Percentiles rank a stretch among this genome's conserved stretches.
phyloP scores from a whole-genome alignment of 1,140 invertebrate genomes.

The Polypedilum pembai region DNA sequence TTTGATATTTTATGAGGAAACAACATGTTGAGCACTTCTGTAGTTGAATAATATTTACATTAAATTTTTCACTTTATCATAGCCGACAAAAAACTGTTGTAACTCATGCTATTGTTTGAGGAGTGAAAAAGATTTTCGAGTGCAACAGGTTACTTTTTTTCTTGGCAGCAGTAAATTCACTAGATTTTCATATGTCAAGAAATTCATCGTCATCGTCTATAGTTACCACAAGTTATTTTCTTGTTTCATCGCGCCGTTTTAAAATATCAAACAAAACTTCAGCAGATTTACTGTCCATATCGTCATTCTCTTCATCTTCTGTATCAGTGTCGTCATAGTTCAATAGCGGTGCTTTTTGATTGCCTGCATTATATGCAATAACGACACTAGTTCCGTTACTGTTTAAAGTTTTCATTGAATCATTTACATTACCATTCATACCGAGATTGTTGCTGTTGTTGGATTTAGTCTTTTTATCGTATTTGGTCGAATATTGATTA shows the following conservation, averaged over 20 bases:
- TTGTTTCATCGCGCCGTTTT: slow-evolving; percentile 37
- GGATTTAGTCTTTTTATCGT: not conserved
- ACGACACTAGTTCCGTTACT: slow-evolving; percentile 6
- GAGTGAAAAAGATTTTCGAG: too few relatives aligned
- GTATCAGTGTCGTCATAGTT: slow-evolving; percentile 32
- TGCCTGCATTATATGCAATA: slow-evolving; percentile 26
- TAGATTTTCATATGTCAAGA: too few relatives aligned
- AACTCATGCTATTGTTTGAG: too few relatives aligned
- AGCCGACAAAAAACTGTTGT: too few relatives aligned
- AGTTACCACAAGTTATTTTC: slow-evolving; percentile 15
- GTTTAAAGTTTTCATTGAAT: not conserved
- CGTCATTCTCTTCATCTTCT: slow-evolving; percentile 35
- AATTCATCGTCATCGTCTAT: too few relatives aligned
- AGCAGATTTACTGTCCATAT: slow-evolving; percentile 33
- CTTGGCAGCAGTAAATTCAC: too few relatives aligned
- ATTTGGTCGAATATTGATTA: slow-evolving; percentile 15
- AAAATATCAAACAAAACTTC: slow-evolving; percentile 43
- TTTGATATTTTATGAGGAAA: too few relatives aligned
- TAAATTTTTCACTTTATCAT: too few relatives aligned
- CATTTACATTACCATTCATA: slow-evolving; percentile 26
- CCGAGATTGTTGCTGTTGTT: not conserved
- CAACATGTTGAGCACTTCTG: too few relatives aligned
- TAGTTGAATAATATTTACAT: too few relatives aligned
- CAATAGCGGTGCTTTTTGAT: slow-evolving; percentile 30
- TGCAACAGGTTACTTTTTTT: too few relatives aligned